A percentile compares a stretch with the other conserved stretches of the same genome.
phyloP scores from a whole-genome alignment of 23 tunicate species.

The Corella eumyota region DNA sequence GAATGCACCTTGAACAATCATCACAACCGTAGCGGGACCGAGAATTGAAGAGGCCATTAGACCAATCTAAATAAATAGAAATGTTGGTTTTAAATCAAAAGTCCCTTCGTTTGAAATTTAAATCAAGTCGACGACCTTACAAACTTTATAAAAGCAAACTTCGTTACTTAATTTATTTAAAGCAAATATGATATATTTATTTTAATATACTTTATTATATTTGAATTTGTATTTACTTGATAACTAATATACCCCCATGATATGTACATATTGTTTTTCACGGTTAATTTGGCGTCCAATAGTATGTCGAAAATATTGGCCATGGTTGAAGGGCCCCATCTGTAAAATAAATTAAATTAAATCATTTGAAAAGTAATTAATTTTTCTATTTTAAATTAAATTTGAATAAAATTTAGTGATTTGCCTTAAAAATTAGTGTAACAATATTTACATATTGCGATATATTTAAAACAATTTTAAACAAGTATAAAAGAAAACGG shows the following conservation, averaged over 20 bases:
- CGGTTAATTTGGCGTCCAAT: constrained; percentile 42
- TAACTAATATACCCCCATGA: constrained; percentile 88
- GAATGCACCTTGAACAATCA: constrained; percentile 72
- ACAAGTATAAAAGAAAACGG: too few species aligned
- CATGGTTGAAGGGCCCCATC: constrained; percentile 99
- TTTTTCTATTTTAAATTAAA: not conserved
- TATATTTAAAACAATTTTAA: not conserved
- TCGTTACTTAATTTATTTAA: not conserved
- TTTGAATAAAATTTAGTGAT: not conserved
- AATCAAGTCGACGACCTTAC: not conserved
- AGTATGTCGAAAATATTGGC: constrained; percentile 94
- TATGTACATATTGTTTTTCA: constrained; percentile 80
- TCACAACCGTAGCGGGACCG: constrained; percentile 85
- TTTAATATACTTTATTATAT: too few species aligned
- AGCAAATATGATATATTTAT: not conserved
- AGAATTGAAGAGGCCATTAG: constrained; percentile 75
- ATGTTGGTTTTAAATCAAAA: too few species aligned
- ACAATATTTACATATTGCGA: not conserved
- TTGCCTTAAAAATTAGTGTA: too few species aligned
- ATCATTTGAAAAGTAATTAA: not conserved
- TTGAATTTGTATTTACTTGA: too few species aligned
- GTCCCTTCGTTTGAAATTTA: too few species aligned
- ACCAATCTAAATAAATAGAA: constrained; percentile 38
- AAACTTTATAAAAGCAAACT: not conserved
- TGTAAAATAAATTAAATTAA: not conserved